phyloP scores from a whole-genome alignment of 2,113 vertebrate species.

The Desmodus rotundus region DNA sequence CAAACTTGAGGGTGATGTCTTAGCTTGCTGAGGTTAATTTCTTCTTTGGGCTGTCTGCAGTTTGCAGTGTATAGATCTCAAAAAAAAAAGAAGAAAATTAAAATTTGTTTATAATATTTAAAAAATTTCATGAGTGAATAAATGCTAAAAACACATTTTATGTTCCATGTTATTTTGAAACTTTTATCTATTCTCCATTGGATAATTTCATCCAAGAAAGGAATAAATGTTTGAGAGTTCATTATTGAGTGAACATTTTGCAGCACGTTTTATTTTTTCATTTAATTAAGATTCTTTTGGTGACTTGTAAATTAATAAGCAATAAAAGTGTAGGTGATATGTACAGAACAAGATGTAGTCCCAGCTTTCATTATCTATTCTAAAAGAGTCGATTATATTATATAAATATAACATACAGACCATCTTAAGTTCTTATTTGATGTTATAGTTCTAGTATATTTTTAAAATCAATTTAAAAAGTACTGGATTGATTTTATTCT shows the following conservation, averaged over 20 bases:
- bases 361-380: neutral
- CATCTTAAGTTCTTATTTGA: neutral
- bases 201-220: neutral
- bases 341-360: neutral
- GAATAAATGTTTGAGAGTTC: conserved; percentile 2
- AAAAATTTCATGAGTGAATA: neutral
- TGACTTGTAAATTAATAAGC: neutral
- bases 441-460: neutral
- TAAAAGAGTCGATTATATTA: neutral
- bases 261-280: neutral
- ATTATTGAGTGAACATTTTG: neutral
- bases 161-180: neutral
- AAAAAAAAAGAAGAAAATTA: neutral
- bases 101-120: neutral
- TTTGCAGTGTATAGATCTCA: neutral
- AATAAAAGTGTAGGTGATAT: neutral
- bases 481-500: neutral
- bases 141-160: neutral
- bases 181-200: neutral
- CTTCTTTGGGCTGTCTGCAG: neutral
- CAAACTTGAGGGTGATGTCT: neutral
- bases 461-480: neutral
- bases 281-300: neutral
- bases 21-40: conserved; percentile 3
- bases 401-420: neutral